Evolutionary conservation across 2,113 vertebrate species (phyloP).

Genomic region (Blennius ocellaris): DNA sequence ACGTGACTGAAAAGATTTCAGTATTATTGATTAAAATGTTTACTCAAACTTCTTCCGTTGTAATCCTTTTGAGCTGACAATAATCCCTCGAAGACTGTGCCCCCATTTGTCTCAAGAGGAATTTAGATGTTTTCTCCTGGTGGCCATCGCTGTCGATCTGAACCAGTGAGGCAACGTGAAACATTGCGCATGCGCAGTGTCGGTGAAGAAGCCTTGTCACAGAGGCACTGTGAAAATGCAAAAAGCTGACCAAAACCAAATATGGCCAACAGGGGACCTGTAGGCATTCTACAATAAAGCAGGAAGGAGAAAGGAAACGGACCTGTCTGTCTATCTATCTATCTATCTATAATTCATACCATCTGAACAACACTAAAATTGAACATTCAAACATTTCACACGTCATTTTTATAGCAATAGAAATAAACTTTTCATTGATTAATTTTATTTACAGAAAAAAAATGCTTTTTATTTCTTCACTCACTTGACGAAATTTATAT

Average conservation of each 20-base stretch:
- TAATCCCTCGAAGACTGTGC: neutral
- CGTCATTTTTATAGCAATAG: no score
- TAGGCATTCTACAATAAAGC: no score
- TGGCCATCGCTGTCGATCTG: constrained; percentile 23
- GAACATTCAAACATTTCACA: no score
- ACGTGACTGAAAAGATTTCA: constrained; percentile 62
- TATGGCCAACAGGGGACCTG: no score
- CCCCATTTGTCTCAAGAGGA: neutral
- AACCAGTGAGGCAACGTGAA: neutral
- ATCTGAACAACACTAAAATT: no score
- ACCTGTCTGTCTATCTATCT: no score
- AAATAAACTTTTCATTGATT: no score
- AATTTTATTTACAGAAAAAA: no score
- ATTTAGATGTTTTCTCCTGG: constrained; percentile 26
- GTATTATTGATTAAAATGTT: neutral
- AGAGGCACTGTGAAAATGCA: neutral
- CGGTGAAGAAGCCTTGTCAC: constrained; percentile 12
- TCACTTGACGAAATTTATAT: no score
- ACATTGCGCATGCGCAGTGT: constrained; percentile 60
- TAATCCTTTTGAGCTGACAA: neutral
- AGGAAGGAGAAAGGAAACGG: no score
- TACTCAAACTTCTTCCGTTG: neutral
- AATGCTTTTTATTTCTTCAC: no score
- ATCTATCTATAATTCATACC: no score
- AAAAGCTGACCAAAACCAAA: constrained; percentile 23